Evolutionary conservation across 1,140 invertebrate species (phyloP).

Genomic region (Ceratoteleas bidentatus): DNA sequence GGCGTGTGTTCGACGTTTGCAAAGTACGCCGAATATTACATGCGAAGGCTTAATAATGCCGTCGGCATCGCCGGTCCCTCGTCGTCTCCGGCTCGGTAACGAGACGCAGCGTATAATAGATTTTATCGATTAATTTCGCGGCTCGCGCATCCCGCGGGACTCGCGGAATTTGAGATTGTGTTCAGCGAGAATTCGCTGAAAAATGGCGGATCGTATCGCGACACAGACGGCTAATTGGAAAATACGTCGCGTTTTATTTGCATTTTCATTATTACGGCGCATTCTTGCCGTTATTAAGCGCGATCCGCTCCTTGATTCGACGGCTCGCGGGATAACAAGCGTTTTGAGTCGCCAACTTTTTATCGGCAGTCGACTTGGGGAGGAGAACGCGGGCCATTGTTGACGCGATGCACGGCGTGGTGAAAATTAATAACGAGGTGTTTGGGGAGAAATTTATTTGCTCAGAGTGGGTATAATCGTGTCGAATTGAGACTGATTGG

Average conservation of each 20-base stretch:
- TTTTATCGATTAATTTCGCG: slow-evolving; percentile 64
- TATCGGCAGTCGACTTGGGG: not conserved
- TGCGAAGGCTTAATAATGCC: slow-evolving; percentile 56
- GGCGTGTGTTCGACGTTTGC: slow-evolving; percentile 62
- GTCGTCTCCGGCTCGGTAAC: slow-evolving; percentile 17
- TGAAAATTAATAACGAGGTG: too few species aligned
- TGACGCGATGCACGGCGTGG: too few species aligned
- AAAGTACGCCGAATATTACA: slow-evolving; percentile 63
- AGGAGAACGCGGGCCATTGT: too few species aligned
- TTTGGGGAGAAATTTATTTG: too few species aligned
- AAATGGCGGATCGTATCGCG: slow-evolving; percentile 30
- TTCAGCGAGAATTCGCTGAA: slow-evolving; percentile 52
- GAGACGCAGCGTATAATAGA: slow-evolving; percentile 54
- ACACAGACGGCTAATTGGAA: slow-evolving; percentile 47
- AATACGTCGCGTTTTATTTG: slow-evolving; percentile 43
- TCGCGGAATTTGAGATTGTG: slow-evolving; percentile 47
- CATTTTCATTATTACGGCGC: slow-evolving; percentile 45
- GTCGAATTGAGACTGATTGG: too few species aligned
- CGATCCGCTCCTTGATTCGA: slow-evolving; percentile 24
- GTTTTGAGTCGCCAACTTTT: not conserved
- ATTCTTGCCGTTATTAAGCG: slow-evolving; percentile 39
- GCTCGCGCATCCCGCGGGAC: slow-evolving; percentile 31
- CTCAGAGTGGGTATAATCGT: too few species aligned
- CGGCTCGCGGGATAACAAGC: not conserved
- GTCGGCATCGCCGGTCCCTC: slow-evolving; percentile 34